phyloP scores from a whole-genome alignment of 2,888 invertebrate genomes.

The Parascotia fuliginaria region DNA sequence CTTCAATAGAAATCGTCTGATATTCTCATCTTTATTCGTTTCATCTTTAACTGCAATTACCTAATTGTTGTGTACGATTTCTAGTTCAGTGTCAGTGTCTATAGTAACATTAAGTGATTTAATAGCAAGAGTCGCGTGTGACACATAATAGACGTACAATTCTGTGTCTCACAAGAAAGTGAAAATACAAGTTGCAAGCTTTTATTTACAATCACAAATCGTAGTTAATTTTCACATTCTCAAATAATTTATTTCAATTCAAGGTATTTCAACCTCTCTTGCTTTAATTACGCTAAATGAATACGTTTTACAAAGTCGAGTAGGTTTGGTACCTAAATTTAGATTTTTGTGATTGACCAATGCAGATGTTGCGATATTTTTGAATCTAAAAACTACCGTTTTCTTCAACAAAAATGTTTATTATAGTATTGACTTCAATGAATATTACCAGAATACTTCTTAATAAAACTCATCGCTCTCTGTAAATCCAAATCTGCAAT shows the following conservation, averaged over 20 bases:
- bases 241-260: neutral
- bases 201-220: conserved; percentile 26
- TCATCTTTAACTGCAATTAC: neutral
- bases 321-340: too few species aligned
- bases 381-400: too few species aligned
- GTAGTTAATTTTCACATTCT: conserved; percentile 19
- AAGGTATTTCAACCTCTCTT: too few species aligned
- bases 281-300: too few species aligned
- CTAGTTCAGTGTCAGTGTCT: conserved; percentile 21
- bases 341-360: too few species aligned
- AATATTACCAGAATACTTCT: too few species aligned
- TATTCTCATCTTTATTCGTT: neutral
- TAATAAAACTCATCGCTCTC: too few species aligned
- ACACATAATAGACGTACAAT: conserved; percentile 14
- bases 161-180: conserved; percentile 28
- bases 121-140: conserved; percentile 26
- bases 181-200: conserved; percentile 25
- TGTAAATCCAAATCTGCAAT: too few species aligned
- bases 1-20: neutral
- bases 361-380: too few species aligned
- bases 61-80: conserved; percentile 20
- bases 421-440: too few species aligned
- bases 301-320: too few species aligned
- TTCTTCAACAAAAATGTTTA: too few species aligned
- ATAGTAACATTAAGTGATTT: conserved; percentile 24